Conservation (phyloP, 2,113 vertebrate genomes). For the Scomber scombrus region DNA sequence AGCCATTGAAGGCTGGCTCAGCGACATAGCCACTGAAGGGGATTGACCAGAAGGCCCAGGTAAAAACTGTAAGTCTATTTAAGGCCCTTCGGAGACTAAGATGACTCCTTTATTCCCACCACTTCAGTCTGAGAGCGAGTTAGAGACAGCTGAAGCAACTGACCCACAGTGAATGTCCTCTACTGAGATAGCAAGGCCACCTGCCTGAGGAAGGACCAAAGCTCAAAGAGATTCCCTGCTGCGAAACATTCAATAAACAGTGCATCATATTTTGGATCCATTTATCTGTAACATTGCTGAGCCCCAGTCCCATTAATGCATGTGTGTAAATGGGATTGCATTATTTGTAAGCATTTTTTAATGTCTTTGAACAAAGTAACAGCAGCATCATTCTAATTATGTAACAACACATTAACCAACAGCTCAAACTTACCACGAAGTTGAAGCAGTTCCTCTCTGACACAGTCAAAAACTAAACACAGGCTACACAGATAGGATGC, state of each 20-base stretch:
- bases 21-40: conserved; percentile 34
- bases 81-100: conserved; percentile 19
- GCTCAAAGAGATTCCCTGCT: conserved; percentile 39
- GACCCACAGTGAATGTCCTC: conserved; percentile 49
- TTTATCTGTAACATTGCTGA: not conserved
- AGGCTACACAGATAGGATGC: not conserved
- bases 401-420: not conserved
- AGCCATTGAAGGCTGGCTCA: conserved; percentile 56
- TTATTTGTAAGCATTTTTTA: not conserved
- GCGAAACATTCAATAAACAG: conserved; percentile 23
- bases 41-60: conserved; percentile 46
- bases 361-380: not conserved
- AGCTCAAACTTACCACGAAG: not conserved
- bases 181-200: conserved; percentile 28
- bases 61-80: conserved; percentile 58
- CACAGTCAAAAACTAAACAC: not conserved
- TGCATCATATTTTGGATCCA: not conserved
- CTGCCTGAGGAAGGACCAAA: conserved; percentile 37
- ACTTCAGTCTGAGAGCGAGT: conserved; percentile 19
- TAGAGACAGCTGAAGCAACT: conserved; percentile 43
- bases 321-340: not conserved
- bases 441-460: not conserved
- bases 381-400: not conserved
- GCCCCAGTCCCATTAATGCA: not conserved
- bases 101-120: conserved; percentile 43